Percentiles rank a stretch among this genome's conserved stretches.
Conservation (phyloP, 2,888 invertebrate species). For the Leistus spinibarbis region DNA sequence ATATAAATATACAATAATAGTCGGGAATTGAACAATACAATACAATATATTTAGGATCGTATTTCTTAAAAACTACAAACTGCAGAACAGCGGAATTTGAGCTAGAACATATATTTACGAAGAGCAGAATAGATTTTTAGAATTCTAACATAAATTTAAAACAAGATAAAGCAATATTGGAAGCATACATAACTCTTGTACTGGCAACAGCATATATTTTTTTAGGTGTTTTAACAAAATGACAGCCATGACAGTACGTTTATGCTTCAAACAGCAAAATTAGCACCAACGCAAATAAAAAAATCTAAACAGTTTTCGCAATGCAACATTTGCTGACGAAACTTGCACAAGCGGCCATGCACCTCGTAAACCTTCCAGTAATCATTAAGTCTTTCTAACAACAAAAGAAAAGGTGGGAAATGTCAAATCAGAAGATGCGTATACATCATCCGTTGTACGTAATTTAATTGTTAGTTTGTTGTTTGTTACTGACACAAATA, state of each 20-base stretch:
- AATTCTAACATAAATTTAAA: no score
- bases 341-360: neutral
- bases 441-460: neutral
- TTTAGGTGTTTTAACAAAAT: no score
- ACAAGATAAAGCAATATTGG: no score
- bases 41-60: no score
- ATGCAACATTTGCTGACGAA: neutral
- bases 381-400: neutral
- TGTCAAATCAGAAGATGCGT: neutral
- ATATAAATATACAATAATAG: no score
- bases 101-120: no score
- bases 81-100: no score
- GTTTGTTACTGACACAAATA: neutral
- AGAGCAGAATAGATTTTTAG: no score
- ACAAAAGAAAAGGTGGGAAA: neutral
- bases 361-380: neutral
- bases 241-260: slow-evolving; percentile 4
- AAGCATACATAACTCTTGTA: no score
- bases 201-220: no score
- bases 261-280: neutral
- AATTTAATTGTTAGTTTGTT: neutral
- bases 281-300: neutral
- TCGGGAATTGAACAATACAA: no score
- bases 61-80: no score
- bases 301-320: neutral